Evolutionary conservation across 2,113 vertebrate genomes (phyloP).

Genomic region (Hippocampus zosterae): DNA sequence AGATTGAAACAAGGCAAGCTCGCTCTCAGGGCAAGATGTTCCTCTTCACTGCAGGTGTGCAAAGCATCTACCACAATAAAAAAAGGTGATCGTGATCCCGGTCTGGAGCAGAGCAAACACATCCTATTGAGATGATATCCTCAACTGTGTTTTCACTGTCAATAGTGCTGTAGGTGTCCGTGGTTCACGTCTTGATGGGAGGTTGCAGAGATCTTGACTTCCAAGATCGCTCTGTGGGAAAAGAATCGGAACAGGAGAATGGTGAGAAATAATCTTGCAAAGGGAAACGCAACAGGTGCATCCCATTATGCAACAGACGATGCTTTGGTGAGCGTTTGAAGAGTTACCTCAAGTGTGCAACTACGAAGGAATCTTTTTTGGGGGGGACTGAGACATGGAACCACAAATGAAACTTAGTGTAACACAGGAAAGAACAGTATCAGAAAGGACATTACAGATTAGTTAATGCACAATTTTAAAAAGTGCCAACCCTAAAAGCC

Average conservation of each 20-base stretch:
- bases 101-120: conserved; percentile 3
- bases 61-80: background rate
- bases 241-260: conserved; percentile 34
- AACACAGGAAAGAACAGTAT: too few relatives aligned
- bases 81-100: background rate
- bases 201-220: conserved; percentile 12
- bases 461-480: too few relatives aligned
- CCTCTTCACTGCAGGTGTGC: conserved; percentile 11
- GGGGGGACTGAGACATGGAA: background rate
- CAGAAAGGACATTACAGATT: too few relatives aligned
- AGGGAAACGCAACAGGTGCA: conserved; percentile 3
- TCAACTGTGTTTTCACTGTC: conserved; percentile 25
- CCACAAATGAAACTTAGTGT: background rate
- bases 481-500: too few relatives aligned
- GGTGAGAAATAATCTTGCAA: conserved; percentile 38
- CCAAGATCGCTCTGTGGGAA: conserved; percentile 1
- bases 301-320: background rate
- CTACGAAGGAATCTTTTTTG: too few relatives aligned
- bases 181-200: conserved; percentile 1
- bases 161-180: conserved; percentile 7
- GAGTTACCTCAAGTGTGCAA: too few relatives aligned
- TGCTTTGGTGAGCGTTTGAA: background rate
- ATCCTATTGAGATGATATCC: conserved; percentile 1
- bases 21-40: background rate
- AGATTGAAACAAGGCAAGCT: background rate